Evolutionary conservation across 1,140 invertebrate genomes (phyloP), one percentile per base, ranked within the genome.

Genomic region (Dufourea novaeangliae): DNA sequence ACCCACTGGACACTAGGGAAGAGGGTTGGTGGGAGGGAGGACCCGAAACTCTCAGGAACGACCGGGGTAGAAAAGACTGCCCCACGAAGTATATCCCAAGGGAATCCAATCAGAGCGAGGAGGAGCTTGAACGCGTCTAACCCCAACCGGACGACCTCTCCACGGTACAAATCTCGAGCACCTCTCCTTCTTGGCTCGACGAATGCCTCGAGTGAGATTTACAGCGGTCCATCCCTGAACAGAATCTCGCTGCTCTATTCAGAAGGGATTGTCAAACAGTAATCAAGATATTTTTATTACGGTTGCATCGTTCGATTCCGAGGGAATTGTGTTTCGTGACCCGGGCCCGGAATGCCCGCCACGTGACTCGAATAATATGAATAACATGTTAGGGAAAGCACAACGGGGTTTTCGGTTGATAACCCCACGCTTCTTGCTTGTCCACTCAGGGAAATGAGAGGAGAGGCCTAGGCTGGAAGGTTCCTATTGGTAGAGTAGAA

Each of bases 51-150:
- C 54, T 79, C 54, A 25, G 50, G n/a, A 71, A 78, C 27, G 41
- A 72, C 52, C 52, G 66, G n/a, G 27, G 37, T 52, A 64, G 78
- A 83, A 83, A 80, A 84, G 71, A 63, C 67, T 62, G 46, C 6
- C 61, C 61, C 71, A 25, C 71, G 46, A 69, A 57, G 54, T 73
- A 59, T 66, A 67, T 84, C 64, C 78, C 57, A 29, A 22, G 78
- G 73, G 78, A 80, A 84, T 85, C 78, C 73, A 85, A 85, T 85
- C 82, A 78, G 82, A 83, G 54, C 64, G 25, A 41, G 46, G 57
- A 84, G 61, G 41, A 71, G 71, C 44, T 73, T 6, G 5, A 14
- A 62, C 17, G 61, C 75, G 32, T 64, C 68, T 80, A 80, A 79
- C 73, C 46, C 46, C 20, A 41, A 39, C 70, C 6, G 32, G 67